Evolutionary conservation across 2,888 invertebrate species (phyloP), one percentile per base, ranked within the genome.

Genomic region (Nemotelus nigrinus): DNA sequence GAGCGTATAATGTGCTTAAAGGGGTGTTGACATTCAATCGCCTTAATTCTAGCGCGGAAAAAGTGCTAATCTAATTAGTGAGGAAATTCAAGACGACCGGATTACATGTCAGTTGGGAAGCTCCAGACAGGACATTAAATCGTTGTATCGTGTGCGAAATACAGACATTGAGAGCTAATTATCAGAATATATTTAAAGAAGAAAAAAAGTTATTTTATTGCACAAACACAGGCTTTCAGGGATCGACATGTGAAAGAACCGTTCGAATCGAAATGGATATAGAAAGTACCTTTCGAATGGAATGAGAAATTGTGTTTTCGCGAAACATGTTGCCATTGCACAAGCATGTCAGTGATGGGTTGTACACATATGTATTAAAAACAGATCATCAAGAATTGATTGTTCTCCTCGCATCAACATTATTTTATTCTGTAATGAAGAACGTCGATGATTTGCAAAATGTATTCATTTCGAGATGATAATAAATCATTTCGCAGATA

Each of bases 61-160:
- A 48, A 67, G 67, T 67, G 67, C 67, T 67, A 67, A 67, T 67
- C 67, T 67, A 67, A 67, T 67, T 67, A 67, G 67, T 67, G 50
- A 39, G 50, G 67, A 67, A 67, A 67, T 67, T n/a, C 25, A 48
- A 67, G 48, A 48, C 67, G 48, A 50, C 7, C 7, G 39, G 50
- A 48, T 48, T 48, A 5, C 48, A 48, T 67, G 25, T 67, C 48
- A 48, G n/a, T 5, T 25, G 7, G 67, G 50, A n/a, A 45, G n/a
- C 50, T 6, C 5, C 67, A 47, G 67, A 45, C 25, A 25, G 4
- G 2, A 25, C n/a, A 39, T 48, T 50, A 67, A 25, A 25, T 25
- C 25, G 25, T 25, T 25, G 25, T 25, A 25, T 25, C 25, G 25
- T 25, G 25, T 25, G 25, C 25, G 25, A 25, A 25, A 25, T 25